These are phyloP conservation scores for Alca torda DNA, from an alignment of 2,797 vertebrate genomes.

Conservation along the genomic window DNA sequence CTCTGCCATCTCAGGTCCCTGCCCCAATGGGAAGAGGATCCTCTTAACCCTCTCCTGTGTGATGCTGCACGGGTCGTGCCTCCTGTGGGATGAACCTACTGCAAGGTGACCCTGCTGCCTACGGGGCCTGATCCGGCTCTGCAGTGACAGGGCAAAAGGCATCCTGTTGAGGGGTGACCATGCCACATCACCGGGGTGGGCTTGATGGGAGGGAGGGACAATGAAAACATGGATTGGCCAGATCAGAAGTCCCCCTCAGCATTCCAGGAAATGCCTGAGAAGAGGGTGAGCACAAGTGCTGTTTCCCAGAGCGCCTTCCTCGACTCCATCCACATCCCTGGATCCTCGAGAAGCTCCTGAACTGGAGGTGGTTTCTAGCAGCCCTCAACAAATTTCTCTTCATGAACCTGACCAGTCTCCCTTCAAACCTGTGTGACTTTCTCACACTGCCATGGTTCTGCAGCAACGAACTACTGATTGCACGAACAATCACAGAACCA, in stretches of 20 bases:
- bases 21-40: neutral
- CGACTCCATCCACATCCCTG: fast-evolving
- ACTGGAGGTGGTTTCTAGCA: neutral
- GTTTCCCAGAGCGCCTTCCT: neutral
- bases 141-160: neutral
- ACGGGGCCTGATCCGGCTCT: neutral
- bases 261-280: neutral
- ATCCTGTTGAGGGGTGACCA: neutral
- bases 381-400: neutral
- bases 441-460: neutral
- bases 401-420: neutral
- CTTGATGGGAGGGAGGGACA: neutral
- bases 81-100: neutral
- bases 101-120: neutral
- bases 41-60: neutral
- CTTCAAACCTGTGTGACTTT: neutral
- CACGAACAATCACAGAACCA: neutral
- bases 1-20: neutral
- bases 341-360: neutral
- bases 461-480: neutral
- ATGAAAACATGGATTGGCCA: neutral
- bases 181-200: fast-evolving
- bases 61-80: neutral
- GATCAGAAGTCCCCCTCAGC: neutral
- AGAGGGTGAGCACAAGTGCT: neutral